A percentile compares a stretch with the other conserved stretches of the same genome.
Evolutionary conservation across 2,888 invertebrate species (phyloP).

Genomic region (Teinopalpus imperialis): DNA sequence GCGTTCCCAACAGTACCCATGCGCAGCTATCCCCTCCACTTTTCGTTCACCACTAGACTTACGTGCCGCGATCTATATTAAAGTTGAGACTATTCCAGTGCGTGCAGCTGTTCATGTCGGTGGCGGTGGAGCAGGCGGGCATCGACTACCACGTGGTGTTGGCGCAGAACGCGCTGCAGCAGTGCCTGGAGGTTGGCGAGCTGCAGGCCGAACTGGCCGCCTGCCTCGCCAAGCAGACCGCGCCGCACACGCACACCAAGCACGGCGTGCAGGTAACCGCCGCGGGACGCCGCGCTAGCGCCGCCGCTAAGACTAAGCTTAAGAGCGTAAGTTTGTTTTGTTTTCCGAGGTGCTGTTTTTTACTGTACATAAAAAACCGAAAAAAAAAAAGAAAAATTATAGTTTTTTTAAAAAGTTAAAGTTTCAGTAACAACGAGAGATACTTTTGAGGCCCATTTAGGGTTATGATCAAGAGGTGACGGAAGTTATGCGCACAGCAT

Average conservation of each 20-base stretch:
- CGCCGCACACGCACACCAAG: conserved; percentile 90
- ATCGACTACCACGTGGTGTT: conserved; percentile 98
- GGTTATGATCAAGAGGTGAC: no score
- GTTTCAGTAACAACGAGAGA: no score
- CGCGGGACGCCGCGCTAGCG: conserved; percentile 17
- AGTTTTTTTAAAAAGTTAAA: no score
- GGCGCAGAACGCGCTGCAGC: conserved; percentile 97
- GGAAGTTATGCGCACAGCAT: no score
- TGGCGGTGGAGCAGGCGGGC: conserved; percentile 96
- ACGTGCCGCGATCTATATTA: no score
- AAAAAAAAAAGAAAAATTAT: no score
- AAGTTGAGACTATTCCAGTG: conserved; percentile 86
- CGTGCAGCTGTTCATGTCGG: conserved; percentile 97
- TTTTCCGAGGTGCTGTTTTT: no score
- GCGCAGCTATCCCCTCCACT: no score
- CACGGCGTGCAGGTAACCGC: conserved; percentile 89
- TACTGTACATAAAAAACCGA: no score
- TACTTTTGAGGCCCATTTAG: no score
- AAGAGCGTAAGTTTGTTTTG: conserved; percentile 64
- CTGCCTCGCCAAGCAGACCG: conserved; percentile 95
- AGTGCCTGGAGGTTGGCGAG: conserved; percentile 94
- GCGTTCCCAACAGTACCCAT: no score
- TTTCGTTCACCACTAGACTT: no score
- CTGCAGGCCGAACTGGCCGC: conserved; percentile 97
- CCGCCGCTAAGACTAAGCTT: conserved; percentile 54